These are phyloP conservation scores for Sorex araneus DNA, from an alignment of 2,113 vertebrate genomes.

Conservation along the genomic window DNA sequence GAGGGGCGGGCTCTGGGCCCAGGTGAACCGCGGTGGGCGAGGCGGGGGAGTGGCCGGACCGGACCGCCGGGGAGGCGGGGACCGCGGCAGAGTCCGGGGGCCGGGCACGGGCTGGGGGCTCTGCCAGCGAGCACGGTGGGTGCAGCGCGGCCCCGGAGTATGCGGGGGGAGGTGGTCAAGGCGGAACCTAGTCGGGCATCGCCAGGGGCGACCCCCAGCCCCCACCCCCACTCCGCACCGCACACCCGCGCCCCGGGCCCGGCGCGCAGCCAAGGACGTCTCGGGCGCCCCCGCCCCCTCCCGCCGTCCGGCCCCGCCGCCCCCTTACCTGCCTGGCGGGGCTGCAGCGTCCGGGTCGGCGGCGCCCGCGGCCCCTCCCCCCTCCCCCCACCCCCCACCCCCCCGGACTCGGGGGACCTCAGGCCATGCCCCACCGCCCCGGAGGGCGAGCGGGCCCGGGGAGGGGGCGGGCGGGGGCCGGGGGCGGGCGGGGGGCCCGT, in stretches of 20 bases:
- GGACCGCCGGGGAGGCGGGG: constrained; percentile 34
- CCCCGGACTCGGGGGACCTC: constrained; percentile 72
- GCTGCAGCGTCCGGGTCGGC: constrained; percentile 78
- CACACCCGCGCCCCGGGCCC: constrained; percentile 62
- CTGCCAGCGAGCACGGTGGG: neutral
- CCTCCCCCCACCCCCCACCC: constrained; percentile 69
- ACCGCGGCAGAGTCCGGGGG: neutral
- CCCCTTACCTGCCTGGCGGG: constrained; percentile 80
- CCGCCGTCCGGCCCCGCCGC: constrained; percentile 9
- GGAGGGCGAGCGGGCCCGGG: constrained; percentile 76
- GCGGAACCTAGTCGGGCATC: constrained; percentile 70
- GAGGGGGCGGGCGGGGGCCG: constrained; percentile 67
- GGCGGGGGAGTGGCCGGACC: constrained; percentile 75
- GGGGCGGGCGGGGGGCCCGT: constrained; percentile 68
- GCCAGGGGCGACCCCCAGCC: constrained; percentile 56
- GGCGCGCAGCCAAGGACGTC: constrained; percentile 81
- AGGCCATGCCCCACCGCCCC: constrained; percentile 80
- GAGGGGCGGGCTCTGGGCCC: neutral
- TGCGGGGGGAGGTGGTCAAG: too few relatives aligned
- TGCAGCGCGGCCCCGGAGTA: too few relatives aligned
- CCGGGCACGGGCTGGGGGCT: neutral
- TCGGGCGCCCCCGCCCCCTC: constrained; percentile 76
- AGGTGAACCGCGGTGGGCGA: constrained; percentile 22
- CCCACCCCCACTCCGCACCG: neutral
- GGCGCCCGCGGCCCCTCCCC: constrained; percentile 79